phyloP scores from a whole-genome alignment of 2,113 vertebrate species.

The Oncorhynchus keta region DNA sequence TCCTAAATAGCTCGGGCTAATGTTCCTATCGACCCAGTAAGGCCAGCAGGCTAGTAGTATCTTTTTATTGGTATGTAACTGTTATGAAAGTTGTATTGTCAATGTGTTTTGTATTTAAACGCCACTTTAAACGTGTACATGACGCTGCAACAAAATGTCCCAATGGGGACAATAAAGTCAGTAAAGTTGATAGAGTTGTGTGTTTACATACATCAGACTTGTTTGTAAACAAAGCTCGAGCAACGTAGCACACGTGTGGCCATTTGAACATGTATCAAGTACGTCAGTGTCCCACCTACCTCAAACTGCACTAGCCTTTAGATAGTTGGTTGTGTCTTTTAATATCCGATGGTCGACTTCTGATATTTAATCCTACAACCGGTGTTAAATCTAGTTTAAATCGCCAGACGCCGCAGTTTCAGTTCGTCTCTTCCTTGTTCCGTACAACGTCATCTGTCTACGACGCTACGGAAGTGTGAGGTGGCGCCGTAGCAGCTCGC shows the following conservation, averaged over 20 bases:
- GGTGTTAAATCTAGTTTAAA: neutral
- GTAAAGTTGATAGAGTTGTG: no score
- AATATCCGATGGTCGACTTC: neutral
- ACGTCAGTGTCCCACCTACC: neutral
- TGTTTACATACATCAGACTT: neutral
- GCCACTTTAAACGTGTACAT: no score
- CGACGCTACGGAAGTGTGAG: conserved; percentile 54
- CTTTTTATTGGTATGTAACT: no score
- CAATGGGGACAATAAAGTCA: no score
- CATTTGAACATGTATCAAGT: neutral
- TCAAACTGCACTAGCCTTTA: neutral
- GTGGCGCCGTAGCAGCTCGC: conserved; percentile 32
- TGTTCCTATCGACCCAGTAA: no score
- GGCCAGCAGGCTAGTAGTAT: no score
- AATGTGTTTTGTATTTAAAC: no score
- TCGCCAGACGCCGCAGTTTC: neutral
- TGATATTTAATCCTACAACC: neutral
- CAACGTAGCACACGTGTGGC: neutral
- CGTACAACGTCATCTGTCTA: conserved; percentile 41
- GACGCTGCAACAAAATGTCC: no score
- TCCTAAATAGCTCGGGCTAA: no score
- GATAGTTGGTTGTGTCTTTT: neutral
- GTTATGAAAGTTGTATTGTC: no score
- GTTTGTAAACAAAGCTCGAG: neutral
- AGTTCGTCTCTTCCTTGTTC: neutral